A percentile compares a stretch with the other conserved stretches of the same genome.
Evolutionary conservation across 2,797 vertebrate species (phyloP).

Genomic region (Onychomys torridus): DNA sequence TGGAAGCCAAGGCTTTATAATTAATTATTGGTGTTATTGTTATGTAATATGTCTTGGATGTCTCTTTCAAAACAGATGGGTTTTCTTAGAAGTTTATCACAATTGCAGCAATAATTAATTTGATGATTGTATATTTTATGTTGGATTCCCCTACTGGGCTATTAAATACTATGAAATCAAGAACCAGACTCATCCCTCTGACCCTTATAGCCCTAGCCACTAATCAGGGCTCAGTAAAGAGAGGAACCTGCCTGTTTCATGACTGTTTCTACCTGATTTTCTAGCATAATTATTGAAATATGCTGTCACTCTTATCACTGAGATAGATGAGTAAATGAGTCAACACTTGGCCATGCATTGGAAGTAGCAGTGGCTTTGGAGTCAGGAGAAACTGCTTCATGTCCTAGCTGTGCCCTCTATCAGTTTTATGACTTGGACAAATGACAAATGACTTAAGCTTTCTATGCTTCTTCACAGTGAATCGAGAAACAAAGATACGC

Average conservation of each 20-base stretch:
- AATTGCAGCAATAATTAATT: slow-evolving; percentile 51
- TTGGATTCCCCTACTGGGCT: background rate
- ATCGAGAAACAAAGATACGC: background rate
- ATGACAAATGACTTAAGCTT: background rate
- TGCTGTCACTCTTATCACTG: background rate
- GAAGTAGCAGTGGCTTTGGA: background rate
- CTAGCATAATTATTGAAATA: slow-evolving; percentile 28
- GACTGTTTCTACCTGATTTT: slow-evolving; percentile 16
- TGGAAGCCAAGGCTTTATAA: slow-evolving; percentile 11
- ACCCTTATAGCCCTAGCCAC: background rate
- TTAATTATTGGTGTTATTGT: slow-evolving; percentile 57
- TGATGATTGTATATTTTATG: slow-evolving; percentile 12
- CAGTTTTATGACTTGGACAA: background rate
- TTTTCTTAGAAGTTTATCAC: slow-evolving; percentile 62
- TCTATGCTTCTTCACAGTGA: background rate
- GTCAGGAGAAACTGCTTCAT: background rate
- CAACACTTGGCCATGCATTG: background rate
- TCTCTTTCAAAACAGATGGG: slow-evolving; percentile 52
- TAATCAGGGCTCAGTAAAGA: slow-evolving; percentile 12
- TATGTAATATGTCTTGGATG: slow-evolving; percentile 60
- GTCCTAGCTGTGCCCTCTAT: background rate
- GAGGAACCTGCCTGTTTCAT: background rate
- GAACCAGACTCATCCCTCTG: background rate
- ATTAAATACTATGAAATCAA: background rate
- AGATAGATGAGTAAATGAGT: background rate